Conservation (phyloP, 2,113 vertebrate genomes). For the Raphicerus campestris region DNA sequence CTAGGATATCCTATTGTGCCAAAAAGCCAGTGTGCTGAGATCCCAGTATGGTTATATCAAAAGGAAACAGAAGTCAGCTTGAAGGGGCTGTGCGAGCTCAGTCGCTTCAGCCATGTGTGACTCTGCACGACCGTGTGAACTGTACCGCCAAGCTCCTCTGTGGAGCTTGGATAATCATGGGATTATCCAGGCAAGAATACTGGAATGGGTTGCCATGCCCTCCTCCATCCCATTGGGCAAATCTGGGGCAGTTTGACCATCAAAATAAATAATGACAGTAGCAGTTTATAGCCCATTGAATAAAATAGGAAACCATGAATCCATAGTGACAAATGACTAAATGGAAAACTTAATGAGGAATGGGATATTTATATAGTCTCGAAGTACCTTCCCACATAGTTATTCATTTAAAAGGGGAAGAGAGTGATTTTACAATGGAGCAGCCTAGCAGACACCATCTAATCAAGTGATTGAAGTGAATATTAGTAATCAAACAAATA, state of each 20-base stretch:
- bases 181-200: neutral
- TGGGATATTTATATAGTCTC: conserved; percentile 30
- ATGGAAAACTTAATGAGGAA: conserved; percentile 39
- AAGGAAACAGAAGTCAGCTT: neutral
- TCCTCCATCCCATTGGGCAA: neutral
- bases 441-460: neutral
- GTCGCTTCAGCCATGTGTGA: neutral
- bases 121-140: neutral
- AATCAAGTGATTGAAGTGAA: neutral
- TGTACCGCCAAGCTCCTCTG: neutral
- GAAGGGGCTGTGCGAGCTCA: neutral
- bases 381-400: neutral
- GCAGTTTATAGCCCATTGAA: conserved; percentile 15
- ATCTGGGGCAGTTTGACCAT: conserved; percentile 8
- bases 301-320: conserved; percentile 33
- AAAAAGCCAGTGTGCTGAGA: neutral
- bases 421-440: neutral
- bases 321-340: neutral
- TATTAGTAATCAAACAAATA: neutral
- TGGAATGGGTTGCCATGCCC: neutral
- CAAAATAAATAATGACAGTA: conserved; percentile 38
- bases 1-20: neutral
- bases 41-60: neutral
- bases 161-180: neutral
- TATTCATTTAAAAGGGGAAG: conserved; percentile 22